These are phyloP conservation scores for Hoplodrina blanda DNA, from an alignment of 2,888 invertebrate species.

Conservation along the genomic window DNA sequence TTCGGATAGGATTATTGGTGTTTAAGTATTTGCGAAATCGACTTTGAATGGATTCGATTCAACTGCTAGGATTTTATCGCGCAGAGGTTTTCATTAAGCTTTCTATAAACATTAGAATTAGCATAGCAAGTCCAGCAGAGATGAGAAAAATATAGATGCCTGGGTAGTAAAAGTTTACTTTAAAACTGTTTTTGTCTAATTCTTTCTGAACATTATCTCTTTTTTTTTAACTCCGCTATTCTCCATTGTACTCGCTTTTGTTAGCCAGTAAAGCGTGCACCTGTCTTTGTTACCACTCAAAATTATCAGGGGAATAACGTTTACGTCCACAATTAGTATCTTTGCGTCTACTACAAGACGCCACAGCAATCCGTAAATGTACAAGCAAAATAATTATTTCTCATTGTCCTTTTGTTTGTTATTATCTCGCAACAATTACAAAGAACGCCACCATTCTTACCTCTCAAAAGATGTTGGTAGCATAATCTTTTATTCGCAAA, in stretches of 20 bases:
- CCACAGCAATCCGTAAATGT: slow-evolving; percentile 67
- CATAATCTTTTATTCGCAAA: slow-evolving; percentile 71
- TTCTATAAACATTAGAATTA: background rate
- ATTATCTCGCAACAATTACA: slow-evolving; percentile 68
- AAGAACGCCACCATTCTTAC: slow-evolving; percentile 42
- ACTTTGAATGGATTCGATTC: slow-evolving; percentile 15
- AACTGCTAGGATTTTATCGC: slow-evolving; percentile 7
- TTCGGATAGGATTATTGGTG: slow-evolving; percentile 57
- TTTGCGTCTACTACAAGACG: slow-evolving; percentile 71
- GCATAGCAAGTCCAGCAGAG: slow-evolving; percentile 1
- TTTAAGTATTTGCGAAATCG: slow-evolving; percentile 38
- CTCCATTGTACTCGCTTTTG: slow-evolving; percentile 39
- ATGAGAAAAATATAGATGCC: background rate
- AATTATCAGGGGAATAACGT: slow-evolving; percentile 65
- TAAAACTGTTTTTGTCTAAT: slow-evolving; percentile 24
- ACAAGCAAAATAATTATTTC: slow-evolving; percentile 72
- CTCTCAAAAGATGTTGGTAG: slow-evolving; percentile 71
- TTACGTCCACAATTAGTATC: slow-evolving; percentile 70
- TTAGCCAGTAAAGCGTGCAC: slow-evolving; percentile 44
- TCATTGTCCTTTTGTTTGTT: slow-evolving; percentile 77
- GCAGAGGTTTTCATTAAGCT: background rate
- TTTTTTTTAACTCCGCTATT: slow-evolving; percentile 18
- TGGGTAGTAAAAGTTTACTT: slow-evolving; percentile 13
- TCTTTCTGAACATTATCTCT: slow-evolving; percentile 14
- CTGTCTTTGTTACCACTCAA: slow-evolving; percentile 61